phyloP scores from a whole-genome alignment of 2,113 vertebrate species.

The Gavia stellata region DNA sequence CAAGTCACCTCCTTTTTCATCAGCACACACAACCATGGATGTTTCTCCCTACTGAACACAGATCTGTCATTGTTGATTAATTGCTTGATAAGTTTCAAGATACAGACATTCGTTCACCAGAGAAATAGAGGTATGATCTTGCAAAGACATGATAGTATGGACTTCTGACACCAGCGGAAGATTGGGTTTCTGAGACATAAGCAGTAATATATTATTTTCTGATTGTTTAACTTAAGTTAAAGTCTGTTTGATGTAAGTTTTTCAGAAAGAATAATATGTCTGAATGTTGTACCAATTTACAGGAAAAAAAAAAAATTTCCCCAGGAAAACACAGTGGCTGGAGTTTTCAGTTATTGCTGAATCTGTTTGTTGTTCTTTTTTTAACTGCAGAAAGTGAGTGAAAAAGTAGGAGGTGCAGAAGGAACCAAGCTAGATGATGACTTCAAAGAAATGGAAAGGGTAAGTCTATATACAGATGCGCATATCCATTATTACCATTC shows the following conservation, averaged over 20 bases:
- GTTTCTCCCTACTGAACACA: not conserved
- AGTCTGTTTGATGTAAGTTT: not conserved
- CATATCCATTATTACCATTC: not conserved
- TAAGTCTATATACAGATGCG: conserved; percentile 43
- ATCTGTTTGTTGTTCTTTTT: not conserved
- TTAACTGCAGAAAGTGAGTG: conserved; percentile 89
- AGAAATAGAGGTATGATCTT: not conserved
- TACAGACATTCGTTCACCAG: not conserved
- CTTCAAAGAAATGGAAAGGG: conserved; percentile 96
- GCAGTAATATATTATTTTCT: not conserved
- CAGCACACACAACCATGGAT: not conserved
- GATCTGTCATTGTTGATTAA: not conserved
- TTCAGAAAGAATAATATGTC: not conserved
- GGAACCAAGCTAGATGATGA: conserved; percentile 95
- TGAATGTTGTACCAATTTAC: not conserved
- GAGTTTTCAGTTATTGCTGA: not conserved
- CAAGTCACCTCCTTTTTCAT: not conserved
- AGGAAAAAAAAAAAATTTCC: not conserved
- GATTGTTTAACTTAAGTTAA: not conserved
- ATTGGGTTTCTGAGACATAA: not conserved
- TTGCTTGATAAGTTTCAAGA: not conserved
- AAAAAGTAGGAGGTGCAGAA: conserved; percentile 94
- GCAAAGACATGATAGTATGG: not conserved
- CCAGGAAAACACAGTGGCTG: not conserved
- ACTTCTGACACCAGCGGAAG: not conserved